phyloP scores from a whole-genome alignment of 2,797 vertebrate genomes.

The Aviceda cuculoides region DNA sequence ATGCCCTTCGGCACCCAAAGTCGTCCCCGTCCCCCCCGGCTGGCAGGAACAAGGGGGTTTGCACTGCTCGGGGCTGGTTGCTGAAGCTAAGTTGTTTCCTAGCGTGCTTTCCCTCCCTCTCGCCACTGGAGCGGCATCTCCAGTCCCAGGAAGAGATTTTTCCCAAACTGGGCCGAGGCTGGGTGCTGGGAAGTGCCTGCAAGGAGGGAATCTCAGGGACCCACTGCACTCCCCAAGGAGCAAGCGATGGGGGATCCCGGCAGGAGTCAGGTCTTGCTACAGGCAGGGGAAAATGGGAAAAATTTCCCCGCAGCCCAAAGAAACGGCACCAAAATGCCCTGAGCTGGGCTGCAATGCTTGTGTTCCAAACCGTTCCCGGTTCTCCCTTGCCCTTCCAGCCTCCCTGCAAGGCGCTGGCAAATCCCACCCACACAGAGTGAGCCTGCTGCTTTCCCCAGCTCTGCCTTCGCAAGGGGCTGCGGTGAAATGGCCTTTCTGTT shows the following conservation, averaged over 20 bases:
- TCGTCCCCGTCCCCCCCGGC: background rate
- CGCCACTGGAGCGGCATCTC: rapidly evolving
- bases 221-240: rapidly evolving
- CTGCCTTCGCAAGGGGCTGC: background rate
- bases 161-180: rapidly evolving
- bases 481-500: background rate
- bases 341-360: background rate
- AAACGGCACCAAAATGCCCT: rapidly evolving
- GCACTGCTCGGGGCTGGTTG: background rate
- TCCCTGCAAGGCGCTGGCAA: background rate
- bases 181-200: background rate
- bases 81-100: background rate
- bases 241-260: rapidly evolving
- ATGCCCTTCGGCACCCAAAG: background rate
- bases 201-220: background rate
- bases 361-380: background rate
- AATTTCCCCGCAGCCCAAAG: background rate
- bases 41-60: background rate
- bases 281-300: rapidly evolving
- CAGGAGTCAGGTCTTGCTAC: background rate
- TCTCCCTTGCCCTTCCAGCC: background rate
- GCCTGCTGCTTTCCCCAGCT: background rate
- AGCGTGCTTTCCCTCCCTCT: rapidly evolving
- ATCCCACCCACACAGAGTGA: background rate
- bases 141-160: background rate